A percentile compares a stretch with the other conserved stretches of the same genome.
Conservation (phyloP, 1,140 invertebrate genomes). For the Anastatus disparis region DNA sequence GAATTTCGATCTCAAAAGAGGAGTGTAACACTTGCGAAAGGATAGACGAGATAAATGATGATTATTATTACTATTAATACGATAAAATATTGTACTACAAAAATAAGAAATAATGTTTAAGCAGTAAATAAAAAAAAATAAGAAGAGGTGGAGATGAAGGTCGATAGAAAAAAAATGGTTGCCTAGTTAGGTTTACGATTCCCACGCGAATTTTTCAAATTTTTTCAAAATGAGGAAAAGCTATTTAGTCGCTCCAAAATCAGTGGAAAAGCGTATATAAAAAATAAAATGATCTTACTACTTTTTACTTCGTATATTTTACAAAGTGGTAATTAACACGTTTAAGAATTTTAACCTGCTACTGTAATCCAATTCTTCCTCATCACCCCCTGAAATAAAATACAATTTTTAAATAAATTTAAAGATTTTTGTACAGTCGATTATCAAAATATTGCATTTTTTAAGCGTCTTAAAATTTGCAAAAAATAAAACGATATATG, state of each 20-base stretch:
- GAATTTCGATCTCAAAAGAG: slow-evolving; percentile 50
- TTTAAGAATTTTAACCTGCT: slow-evolving; percentile 17
- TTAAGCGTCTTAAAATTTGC: slow-evolving; percentile 7
- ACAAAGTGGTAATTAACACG: not conserved
- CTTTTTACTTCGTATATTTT: slow-evolving; percentile 33
- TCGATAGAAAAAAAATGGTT: slow-evolving; percentile 27
- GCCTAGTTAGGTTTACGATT: slow-evolving; percentile 36
- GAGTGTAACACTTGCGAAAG: slow-evolving; percentile 1
- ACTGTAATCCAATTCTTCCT: not conserved
- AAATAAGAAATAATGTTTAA: slow-evolving; percentile 25
- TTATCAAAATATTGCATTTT: slow-evolving; percentile 10
- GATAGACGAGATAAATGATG: slow-evolving; percentile 9
- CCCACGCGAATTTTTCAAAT: slow-evolving; percentile 27
- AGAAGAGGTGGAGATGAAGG: too few relatives aligned
- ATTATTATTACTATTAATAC: slow-evolving; percentile 15
- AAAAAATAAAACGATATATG: not conserved
- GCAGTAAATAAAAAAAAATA: slow-evolving; percentile 17
- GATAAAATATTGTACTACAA: slow-evolving; percentile 26
- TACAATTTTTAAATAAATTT: slow-evolving; percentile 26
- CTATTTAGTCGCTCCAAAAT: slow-evolving; percentile 27
- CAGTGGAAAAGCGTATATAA: slow-evolving; percentile 25
- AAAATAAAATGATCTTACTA: slow-evolving; percentile 2
- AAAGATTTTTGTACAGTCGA: slow-evolving; percentile 31
- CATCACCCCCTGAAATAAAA: not conserved
- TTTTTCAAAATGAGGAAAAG: slow-evolving; percentile 29